Evolutionary conservation across 92 coral and sea anemone genomes (phyloP), one percentile per base, ranked within the genome.

Genomic region (Metridium senile): DNA sequence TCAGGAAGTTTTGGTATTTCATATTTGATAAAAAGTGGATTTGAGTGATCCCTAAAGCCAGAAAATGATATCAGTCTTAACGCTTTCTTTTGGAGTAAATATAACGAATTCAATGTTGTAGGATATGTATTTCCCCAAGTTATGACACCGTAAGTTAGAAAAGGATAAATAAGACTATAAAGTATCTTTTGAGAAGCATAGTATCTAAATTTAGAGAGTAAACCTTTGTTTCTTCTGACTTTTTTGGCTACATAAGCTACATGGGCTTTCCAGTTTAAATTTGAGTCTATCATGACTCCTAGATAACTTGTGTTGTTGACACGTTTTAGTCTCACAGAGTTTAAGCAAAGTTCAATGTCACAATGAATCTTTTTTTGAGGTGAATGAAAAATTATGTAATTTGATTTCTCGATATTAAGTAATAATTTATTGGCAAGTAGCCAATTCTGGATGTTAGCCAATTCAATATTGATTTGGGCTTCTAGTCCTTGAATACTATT

Each of bases 331-430:
- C 61, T 56, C 45, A 68, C 71, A 56, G 62, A 28, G 57, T 53
- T 13, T 43, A 85, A 17, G 65, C 26, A 47, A 11, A 72, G 71
- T n/a, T 69, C 63, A 28, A 84, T 21, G 11, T 32, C 33, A 0
- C 28, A 68, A 26, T 34, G 64, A 31, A 61, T 28, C 35, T 57
- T 77, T 47, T 70, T 84, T 62, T 84, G 88, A 13, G 71, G 71
- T 58, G 78, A 68, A 33, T 84, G 88, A 34, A 78, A 84, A 17
- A 84, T 34, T 13, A 77, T 71, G 79, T 47, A 83, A 67, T 72
- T 85, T 20, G 85, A 79, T 73, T 85, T 85, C 18, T 85, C 89
- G 39, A 79, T 71, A 66, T 85, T 81, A 25, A 80, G 76, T 27
- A 84, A 78, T 30, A 84, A 75, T 85, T 72, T 11, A 39, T 39